A percentile compares a stretch with the other conserved stretches of the same genome.
phyloP scores from a whole-genome alignment of 2,113 vertebrate genomes.

The Colinus virginianus region DNA sequence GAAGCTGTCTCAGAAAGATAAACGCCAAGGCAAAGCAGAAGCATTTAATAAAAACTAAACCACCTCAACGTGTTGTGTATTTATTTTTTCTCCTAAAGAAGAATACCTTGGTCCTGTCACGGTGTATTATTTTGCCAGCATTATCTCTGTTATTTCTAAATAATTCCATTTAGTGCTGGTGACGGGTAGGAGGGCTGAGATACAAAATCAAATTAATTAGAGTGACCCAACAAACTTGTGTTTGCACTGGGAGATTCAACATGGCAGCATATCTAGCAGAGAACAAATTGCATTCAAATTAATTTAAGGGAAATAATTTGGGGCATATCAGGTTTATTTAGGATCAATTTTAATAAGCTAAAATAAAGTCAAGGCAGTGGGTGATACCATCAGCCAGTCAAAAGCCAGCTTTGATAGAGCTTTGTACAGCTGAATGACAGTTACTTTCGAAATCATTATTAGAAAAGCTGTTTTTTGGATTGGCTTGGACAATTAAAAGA shows the following conservation, averaged over 20 bases:
- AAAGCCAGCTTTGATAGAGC: slow-evolving; percentile 51
- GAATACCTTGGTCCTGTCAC: slow-evolving; percentile 28
- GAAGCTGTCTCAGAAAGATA: slow-evolving; percentile 65
- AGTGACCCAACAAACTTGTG: slow-evolving; percentile 64
- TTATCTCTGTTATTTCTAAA: slow-evolving; percentile 70
- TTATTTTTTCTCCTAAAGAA: neutral
- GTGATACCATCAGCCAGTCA: slow-evolving; percentile 62
- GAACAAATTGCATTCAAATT: slow-evolving; percentile 74
- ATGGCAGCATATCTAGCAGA: slow-evolving; percentile 34
- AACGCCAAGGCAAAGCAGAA: slow-evolving; percentile 64
- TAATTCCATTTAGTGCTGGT: slow-evolving; percentile 64
- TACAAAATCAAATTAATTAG: slow-evolving; percentile 75
- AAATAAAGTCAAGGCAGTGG: slow-evolving; percentile 66
- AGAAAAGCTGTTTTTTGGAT: slow-evolving; percentile 39
- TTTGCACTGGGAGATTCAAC: slow-evolving; percentile 54
- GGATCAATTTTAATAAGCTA: slow-evolving; percentile 79
- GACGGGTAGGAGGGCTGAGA: slow-evolving; percentile 59
- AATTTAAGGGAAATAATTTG: slow-evolving; percentile 74
- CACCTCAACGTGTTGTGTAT: slow-evolving; percentile 34
- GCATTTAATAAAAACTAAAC: slow-evolving; percentile 74
- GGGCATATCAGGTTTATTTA: slow-evolving; percentile 77
- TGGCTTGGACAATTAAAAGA: slow-evolving; percentile 55
- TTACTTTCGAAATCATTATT: slow-evolving; percentile 30
- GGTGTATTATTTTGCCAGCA: slow-evolving; percentile 27
- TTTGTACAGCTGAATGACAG: slow-evolving; percentile 63